A percentile compares a stretch with the other conserved stretches of the same genome.
phyloP scores from a whole-genome alignment of 2,113 vertebrate species.

The Siniperca chuatsi region DNA sequence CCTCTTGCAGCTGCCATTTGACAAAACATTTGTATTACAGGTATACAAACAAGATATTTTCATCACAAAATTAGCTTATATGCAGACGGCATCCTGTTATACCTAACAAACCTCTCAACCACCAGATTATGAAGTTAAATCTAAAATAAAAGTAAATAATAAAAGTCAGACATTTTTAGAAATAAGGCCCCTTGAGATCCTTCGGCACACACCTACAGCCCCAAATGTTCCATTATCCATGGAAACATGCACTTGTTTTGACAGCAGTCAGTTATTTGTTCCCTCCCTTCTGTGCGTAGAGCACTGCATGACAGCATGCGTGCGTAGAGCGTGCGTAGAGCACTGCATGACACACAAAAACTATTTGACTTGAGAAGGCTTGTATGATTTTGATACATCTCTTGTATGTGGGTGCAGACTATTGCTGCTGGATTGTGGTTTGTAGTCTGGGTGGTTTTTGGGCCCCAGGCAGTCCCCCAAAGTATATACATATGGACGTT shows the following conservation, averaged over 20 bases:
- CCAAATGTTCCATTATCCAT: conserved; percentile 63
- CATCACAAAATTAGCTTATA: too few relatives aligned
- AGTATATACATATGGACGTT: too few relatives aligned
- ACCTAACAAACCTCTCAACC: too few relatives aligned
- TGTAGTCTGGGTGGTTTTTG: not conserved
- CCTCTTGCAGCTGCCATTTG: too few relatives aligned
- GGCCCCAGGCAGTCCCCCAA: too few relatives aligned
- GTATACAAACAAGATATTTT: too few relatives aligned
- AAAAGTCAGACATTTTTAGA: conserved; percentile 24
- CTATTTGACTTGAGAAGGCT: conserved; percentile 1
- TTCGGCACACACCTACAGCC: conserved; percentile 70
- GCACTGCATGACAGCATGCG: conserved; percentile 30
- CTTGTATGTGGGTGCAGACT: not conserved
- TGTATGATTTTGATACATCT: conserved; percentile 6
- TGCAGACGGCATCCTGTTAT: too few relatives aligned
- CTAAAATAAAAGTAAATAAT: not conserved
- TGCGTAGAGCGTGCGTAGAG: not conserved
- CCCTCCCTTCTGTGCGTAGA: conserved; percentile 36
- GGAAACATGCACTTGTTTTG: conserved; percentile 71
- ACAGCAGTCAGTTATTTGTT: conserved; percentile 56
- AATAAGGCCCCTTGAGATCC: conserved; percentile 1
- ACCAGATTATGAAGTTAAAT: not conserved
- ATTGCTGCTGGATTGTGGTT: conserved; percentile 1
- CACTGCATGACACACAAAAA: conserved; percentile 32
- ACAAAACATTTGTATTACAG: too few relatives aligned